A percentile compares a stretch with the other conserved stretches of the same genome.
These are phyloP conservation scores for Encarsia formosa DNA, from an alignment of 2,888 invertebrate species.

Conservation along the genomic window DNA sequence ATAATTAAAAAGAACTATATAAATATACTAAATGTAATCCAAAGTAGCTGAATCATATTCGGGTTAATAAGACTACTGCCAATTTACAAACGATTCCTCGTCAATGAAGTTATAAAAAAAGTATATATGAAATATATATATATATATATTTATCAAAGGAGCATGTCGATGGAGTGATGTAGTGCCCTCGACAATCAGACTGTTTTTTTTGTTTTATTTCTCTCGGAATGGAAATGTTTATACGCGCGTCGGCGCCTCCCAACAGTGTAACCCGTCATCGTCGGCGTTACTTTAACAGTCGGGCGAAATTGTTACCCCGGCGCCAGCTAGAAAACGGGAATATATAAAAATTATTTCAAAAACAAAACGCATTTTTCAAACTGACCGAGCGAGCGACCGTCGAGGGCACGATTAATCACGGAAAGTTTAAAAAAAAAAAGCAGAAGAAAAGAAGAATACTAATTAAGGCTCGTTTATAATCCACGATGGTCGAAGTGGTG, in stretches of 20 bases:
- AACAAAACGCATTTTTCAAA: too few species aligned
- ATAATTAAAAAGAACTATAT: too few species aligned
- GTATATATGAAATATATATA: slow-evolving; percentile 7
- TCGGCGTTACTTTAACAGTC: too few species aligned
- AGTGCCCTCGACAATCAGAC: slow-evolving; percentile 10
- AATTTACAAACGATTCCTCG: slow-evolving; percentile 22
- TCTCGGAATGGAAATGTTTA: slow-evolving; percentile 5
- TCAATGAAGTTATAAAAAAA: slow-evolving; percentile 16
- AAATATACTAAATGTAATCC: too few species aligned
- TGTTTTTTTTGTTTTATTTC: slow-evolving; percentile 21
- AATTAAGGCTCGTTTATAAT: slow-evolving; percentile 17
- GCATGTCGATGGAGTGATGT: slow-evolving; percentile 21
- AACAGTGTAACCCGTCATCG: too few species aligned
- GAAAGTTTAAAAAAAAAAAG: too few species aligned
- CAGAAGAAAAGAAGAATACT: slow-evolving; percentile 1
- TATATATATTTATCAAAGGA: slow-evolving; percentile 5
- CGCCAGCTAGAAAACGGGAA: too few species aligned
- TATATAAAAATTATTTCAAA: too few species aligned
- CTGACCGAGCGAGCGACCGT: too few species aligned
- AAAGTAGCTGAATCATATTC: slow-evolving; percentile 10
- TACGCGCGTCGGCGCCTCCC: background rate
- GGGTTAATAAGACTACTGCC: slow-evolving; percentile 12
- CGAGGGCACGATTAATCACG: too few species aligned
- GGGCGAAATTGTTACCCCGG: too few species aligned
- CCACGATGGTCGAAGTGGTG: slow-evolving; percentile 20